Evolutionary conservation across 2,113 vertebrate genomes (phyloP).

Genomic region (Mobula birostris): DNA sequence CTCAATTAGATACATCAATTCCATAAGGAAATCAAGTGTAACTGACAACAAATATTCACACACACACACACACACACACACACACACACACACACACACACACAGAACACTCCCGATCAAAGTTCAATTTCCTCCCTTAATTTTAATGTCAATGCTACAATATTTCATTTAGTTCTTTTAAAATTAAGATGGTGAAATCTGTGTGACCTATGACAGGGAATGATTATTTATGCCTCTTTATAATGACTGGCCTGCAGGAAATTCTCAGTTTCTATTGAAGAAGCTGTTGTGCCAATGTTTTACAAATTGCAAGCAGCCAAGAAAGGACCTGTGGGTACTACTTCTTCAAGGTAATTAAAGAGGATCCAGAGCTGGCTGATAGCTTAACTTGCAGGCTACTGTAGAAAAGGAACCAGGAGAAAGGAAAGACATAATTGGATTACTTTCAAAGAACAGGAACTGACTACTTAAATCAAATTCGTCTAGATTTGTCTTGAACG

Average conservation of each 20-base stretch:
- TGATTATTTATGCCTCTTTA: background rate
- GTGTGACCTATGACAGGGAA: background rate
- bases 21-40: no score
- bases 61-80: no score
- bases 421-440: background rate
- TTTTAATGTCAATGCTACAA: background rate
- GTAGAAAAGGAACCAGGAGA: background rate
- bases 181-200: background rate
- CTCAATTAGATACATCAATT: no score
- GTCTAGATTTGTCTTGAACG: background rate
- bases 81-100: no score
- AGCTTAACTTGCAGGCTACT: background rate
- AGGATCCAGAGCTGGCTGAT: no score
- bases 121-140: no score
- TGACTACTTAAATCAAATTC: background rate
- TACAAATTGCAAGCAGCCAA: background rate
- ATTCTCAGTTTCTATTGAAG: background rate
- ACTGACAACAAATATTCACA: no score
- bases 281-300: background rate
- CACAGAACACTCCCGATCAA: no score
- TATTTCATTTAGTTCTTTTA: background rate
- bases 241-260: background rate
- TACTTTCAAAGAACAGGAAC: background rate
- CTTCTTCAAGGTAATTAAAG: background rate
- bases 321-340: background rate